Conservation (phyloP, 2,113 vertebrate species). For the Acrocephalus kingi region DNA sequence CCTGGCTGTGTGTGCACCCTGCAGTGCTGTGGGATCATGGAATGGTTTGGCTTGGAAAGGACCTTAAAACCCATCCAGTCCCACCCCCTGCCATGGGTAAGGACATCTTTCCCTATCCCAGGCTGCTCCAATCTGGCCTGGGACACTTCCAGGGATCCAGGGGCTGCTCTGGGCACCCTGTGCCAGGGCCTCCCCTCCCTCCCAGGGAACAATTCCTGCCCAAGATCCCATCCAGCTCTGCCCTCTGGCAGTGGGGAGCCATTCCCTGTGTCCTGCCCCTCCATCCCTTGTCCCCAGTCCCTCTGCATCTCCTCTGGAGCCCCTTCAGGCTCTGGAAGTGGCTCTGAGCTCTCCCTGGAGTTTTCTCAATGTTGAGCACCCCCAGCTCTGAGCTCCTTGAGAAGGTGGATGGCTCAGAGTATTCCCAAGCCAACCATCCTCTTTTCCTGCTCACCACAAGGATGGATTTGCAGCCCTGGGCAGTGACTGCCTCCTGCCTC, state of each 20-base stretch:
- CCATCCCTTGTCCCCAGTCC: accelerated
- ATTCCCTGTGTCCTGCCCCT: background rate
- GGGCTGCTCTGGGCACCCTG: background rate
- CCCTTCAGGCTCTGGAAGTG: background rate
- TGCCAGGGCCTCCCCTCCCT: background rate
- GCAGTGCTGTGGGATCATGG: background rate
- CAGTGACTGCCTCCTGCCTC: background rate
- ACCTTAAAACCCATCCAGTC: background rate
- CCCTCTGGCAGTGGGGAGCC: background rate
- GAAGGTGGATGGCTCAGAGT: background rate
- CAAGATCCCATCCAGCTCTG: background rate
- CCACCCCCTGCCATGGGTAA: background rate
- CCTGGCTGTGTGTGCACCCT: background rate
- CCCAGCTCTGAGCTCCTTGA: background rate
- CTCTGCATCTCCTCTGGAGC: background rate
- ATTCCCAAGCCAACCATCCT: background rate
- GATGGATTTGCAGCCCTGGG: background rate
- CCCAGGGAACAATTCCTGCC: background rate
- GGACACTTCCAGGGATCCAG: background rate
- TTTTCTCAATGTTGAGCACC: background rate
- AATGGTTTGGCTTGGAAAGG: background rate
- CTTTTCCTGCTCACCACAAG: background rate
- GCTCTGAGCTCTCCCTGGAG: background rate
- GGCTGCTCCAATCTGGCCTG: accelerated
- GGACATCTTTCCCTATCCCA: background rate